These are phyloP conservation scores for Volucella bombylans DNA, from an alignment of 2,888 invertebrate species.

Conservation along the genomic window DNA sequence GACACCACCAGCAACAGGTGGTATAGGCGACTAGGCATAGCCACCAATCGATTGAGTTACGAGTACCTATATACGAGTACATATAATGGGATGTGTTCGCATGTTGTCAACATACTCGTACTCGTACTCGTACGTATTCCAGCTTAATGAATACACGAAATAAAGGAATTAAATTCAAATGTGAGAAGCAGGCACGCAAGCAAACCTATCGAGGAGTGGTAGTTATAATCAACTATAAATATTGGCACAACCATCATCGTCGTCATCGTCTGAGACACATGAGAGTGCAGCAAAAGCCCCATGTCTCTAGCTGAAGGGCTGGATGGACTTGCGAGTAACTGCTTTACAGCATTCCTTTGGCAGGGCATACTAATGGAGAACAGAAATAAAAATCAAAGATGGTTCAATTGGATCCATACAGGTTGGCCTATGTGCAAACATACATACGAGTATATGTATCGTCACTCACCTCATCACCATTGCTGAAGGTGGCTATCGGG, in stretches of 20 bases:
- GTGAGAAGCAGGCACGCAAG: background rate
- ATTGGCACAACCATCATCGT: slow-evolving; percentile 18
- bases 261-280: background rate
- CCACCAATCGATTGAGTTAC: background rate
- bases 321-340: background rate
- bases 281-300: slow-evolving; percentile 2
- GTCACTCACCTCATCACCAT: background rate
- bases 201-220: background rate
- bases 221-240: slow-evolving; percentile 34
- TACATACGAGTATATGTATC: slow-evolving; percentile 3
- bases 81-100: background rate
- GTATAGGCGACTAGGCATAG: slow-evolving; percentile 11
- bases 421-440: background rate
- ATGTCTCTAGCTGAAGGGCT: background rate
- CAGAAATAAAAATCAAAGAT: background rate
- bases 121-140: background rate
- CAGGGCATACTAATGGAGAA: too few relatives aligned
- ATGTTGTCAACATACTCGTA: slow-evolving; percentile 29
- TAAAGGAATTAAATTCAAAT: slow-evolving; percentile 57
- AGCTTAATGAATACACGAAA: slow-evolving; percentile 46
- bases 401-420: slow-evolving; percentile 39
- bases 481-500: slow-evolving; percentile 5
- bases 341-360: background rate
- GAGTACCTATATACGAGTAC: background rate
- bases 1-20: slow-evolving; percentile 56